phyloP scores from a whole-genome alignment of 2,888 invertebrate species.

The Caenorhabditis sp. region DNA sequence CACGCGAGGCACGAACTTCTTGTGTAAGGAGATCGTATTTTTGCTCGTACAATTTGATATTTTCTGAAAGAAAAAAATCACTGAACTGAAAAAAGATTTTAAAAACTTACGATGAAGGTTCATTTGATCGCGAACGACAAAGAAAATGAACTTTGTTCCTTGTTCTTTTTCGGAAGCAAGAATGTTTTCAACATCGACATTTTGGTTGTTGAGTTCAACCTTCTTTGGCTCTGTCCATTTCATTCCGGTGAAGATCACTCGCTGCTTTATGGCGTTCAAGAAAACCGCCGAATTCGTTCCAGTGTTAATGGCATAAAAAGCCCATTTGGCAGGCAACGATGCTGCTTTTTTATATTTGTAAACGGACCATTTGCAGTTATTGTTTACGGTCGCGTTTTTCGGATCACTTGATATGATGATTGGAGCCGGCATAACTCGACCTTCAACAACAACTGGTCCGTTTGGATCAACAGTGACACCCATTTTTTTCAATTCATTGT shows the following conservation, averaged over 20 bases:
- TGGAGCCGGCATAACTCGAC: background rate
- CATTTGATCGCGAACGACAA: background rate
- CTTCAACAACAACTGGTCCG: background rate
- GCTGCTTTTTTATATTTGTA: background rate
- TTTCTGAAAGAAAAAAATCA: background rate
- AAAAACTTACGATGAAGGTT: background rate
- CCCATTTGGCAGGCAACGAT: background rate
- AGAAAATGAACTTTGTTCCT: background rate
- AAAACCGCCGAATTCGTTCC: background rate
- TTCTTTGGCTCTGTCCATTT: background rate
- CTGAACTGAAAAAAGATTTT: background rate
- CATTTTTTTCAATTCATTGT: background rate
- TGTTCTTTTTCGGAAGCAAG: background rate
- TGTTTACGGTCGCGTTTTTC: background rate
- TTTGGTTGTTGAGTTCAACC: background rate
- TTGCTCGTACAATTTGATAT: slow-evolving; percentile 10
- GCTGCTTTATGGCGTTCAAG: background rate
- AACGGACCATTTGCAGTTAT: background rate
- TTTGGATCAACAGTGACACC: background rate
- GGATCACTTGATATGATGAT: background rate
- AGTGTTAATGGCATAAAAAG: background rate
- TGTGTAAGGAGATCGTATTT: slow-evolving; percentile 12
- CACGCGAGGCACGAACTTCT: slow-evolving; percentile 1
- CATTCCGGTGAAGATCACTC: background rate
- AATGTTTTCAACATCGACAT: background rate